phyloP scores from a whole-genome alignment of 2,888 invertebrate genomes.

The Cactoblastis cactorum region DNA sequence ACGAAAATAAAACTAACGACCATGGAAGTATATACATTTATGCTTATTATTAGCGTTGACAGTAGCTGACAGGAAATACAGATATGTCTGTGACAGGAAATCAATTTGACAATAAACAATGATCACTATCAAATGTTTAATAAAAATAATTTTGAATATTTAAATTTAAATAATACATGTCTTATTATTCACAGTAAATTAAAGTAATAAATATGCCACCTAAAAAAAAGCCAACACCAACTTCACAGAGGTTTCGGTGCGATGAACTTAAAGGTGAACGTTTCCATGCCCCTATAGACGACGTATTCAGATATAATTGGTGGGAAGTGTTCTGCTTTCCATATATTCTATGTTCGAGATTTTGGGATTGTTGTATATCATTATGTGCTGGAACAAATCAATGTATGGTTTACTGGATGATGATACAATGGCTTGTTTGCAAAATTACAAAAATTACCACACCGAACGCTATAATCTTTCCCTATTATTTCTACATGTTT shows the following conservation, averaged over 20 bases:
- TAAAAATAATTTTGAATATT: too few species aligned
- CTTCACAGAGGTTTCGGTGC: slow-evolving; percentile 32
- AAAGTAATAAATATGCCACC: slow-evolving; percentile 44
- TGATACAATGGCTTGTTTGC: slow-evolving; percentile 62
- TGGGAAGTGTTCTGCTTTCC: slow-evolving; percentile 68
- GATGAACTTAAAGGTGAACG: slow-evolving; percentile 43
- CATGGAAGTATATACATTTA: too few species aligned
- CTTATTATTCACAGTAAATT: too few species aligned
- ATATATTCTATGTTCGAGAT: slow-evolving; percentile 48
- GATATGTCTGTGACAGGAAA: too few species aligned
- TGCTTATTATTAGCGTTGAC: too few species aligned
- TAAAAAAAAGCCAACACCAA: slow-evolving; percentile 31
- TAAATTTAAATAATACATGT: too few species aligned
- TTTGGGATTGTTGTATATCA: slow-evolving; percentile 53
- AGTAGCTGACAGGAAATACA: too few species aligned
- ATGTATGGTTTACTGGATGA: slow-evolving; percentile 60
- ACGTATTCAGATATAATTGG: slow-evolving; percentile 53
- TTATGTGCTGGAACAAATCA: slow-evolving; percentile 59
- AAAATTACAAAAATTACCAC: slow-evolving; percentile 54
- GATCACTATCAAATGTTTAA: too few species aligned
- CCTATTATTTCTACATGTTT: slow-evolving; percentile 64
- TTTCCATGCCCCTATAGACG: slow-evolving; percentile 47
- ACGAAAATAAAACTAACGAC: too few species aligned
- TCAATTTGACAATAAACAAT: too few species aligned
- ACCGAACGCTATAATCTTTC: slow-evolving; percentile 58